phyloP scores from a whole-genome alignment of 2,888 invertebrate species.

The Nasonia oneida region DNA sequence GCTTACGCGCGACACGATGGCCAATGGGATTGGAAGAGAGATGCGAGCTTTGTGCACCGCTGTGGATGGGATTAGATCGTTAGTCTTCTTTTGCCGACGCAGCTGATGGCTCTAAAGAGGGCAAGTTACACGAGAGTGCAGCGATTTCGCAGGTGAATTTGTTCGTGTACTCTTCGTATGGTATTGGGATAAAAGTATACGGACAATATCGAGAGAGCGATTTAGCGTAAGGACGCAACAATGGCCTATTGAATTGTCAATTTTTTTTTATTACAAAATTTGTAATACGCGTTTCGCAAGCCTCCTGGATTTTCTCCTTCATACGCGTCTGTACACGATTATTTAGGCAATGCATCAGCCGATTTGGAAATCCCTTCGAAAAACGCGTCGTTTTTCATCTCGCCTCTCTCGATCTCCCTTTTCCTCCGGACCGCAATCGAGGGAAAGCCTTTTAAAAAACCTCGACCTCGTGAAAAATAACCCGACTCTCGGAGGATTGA shows the following conservation, averaged over 20 bases:
- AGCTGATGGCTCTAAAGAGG: no score
- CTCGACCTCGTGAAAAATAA: neutral
- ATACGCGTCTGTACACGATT: no score
- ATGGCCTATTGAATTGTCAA: neutral
- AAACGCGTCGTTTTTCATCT: neutral
- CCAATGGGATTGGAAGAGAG: neutral
- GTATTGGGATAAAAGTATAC: neutral
- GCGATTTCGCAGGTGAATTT: no score
- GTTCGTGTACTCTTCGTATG: no score
- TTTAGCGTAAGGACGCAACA: neutral
- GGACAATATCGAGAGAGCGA: neutral
- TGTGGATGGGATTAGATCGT: neutral
- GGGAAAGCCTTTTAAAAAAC: neutral
- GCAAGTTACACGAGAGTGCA: no score
- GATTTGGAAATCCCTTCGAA: no score
- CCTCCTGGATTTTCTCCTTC: no score
- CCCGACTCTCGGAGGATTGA: neutral
- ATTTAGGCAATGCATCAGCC: no score
- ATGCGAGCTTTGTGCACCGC: neutral
- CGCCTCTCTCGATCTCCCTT: neutral
- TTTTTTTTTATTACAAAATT: neutral
- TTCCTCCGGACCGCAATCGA: neutral
- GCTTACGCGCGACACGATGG: neutral
- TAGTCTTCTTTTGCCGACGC: neutral
- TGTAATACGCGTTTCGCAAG: neutral